Evolutionary conservation across 2,113 vertebrate species (phyloP).

Genomic region (Coptodon bakossiorum): DNA sequence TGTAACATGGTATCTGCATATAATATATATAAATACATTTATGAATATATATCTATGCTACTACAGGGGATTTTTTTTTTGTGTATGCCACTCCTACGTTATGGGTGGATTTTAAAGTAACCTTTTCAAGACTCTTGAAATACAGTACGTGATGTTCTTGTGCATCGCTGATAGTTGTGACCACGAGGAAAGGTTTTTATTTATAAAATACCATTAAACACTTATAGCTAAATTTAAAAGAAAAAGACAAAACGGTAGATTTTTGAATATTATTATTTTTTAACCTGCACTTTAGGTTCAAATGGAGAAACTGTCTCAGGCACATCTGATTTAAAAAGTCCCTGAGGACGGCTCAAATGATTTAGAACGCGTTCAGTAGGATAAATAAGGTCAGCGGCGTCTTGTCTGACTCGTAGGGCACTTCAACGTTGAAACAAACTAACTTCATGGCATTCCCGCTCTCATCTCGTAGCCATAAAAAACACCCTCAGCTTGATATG

Average conservation of each 20-base stretch:
- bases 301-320: slow-evolving; percentile 13
- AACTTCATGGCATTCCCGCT: slow-evolving; percentile 50
- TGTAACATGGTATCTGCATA: slow-evolving; percentile 45
- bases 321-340: not conserved
- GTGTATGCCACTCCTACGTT: slow-evolving; percentile 35
- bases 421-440: not conserved
- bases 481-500: not conserved
- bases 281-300: slow-evolving; percentile 30
- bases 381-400: not conserved
- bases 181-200: slow-evolving; percentile 29
- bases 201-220: slow-evolving; percentile 75
- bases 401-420: not conserved
- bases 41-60: slow-evolving; percentile 34
- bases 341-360: not conserved
- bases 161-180: slow-evolving; percentile 13
- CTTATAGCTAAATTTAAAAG: slow-evolving; percentile 53
- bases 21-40: slow-evolving; percentile 8
- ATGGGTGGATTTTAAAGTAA: slow-evolving; percentile 43
- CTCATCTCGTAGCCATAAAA: slow-evolving; percentile 12
- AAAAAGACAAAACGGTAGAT: not conserved
- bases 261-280: not conserved
- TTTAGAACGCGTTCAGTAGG: not conserved
- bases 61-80: slow-evolving; percentile 30
- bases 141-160: slow-evolving; percentile 4
- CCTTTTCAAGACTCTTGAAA: slow-evolving; percentile 40